Evolutionary conservation across 2,113 vertebrate genomes (phyloP).

Genomic region (Elachura formosa): DNA sequence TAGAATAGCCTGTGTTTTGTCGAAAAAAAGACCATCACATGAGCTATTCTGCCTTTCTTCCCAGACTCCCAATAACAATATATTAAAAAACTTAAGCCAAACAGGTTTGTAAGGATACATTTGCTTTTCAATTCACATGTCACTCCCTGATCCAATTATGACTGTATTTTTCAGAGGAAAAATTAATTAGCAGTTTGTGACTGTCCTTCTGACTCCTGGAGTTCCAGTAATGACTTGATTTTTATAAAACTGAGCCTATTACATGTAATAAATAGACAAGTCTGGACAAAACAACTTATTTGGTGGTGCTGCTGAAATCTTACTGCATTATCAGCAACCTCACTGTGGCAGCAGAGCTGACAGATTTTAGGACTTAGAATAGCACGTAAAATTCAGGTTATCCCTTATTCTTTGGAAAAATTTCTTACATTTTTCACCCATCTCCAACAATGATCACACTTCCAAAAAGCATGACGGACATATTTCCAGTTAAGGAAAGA

Average conservation of each 20-base stretch:
- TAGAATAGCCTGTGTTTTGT: conserved; percentile 19
- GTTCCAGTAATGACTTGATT: conserved; percentile 68
- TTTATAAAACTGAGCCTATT: conserved; percentile 60
- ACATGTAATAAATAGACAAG: conserved; percentile 62
- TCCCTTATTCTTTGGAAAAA: background rate
- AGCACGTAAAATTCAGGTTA: background rate
- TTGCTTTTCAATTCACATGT: conserved; percentile 35
- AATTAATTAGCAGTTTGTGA: conserved; percentile 74
- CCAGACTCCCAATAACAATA: background rate
- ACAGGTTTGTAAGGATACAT: background rate
- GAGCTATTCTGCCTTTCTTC: background rate
- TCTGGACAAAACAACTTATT: conserved; percentile 61
- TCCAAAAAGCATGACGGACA: background rate
- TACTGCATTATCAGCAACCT: background rate
- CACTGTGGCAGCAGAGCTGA: background rate
- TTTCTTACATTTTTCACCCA: background rate
- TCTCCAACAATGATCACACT: background rate
- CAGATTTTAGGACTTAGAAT: background rate
- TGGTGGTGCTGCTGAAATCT: background rate
- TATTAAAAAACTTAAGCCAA: conserved; percentile 12
- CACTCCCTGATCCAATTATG: conserved; percentile 57
- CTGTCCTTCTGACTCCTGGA: conserved; percentile 57
- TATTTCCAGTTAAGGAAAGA: background rate
- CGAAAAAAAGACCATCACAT: background rate
- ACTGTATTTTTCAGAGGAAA: conserved; percentile 63